Conservation (phyloP, 2,888 invertebrate species). For the Diarsia dahlii region DNA sequence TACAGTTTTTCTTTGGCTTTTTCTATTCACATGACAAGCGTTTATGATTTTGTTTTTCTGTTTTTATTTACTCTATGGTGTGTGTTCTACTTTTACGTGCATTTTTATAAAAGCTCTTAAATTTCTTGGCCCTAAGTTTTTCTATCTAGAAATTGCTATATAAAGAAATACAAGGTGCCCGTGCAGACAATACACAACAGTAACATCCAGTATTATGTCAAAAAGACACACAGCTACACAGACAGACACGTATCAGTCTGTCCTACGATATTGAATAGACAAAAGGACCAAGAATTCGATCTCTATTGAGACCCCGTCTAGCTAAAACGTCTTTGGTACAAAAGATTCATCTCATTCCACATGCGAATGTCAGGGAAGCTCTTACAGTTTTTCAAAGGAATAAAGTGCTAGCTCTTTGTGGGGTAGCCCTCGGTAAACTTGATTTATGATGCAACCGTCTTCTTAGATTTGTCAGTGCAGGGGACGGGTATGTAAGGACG, state of each 20-base stretch:
- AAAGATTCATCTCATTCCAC: constrained; percentile 77
- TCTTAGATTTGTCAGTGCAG: constrained; percentile 74
- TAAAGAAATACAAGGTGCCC: too few species aligned
- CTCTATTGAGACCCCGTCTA: constrained; percentile 69
- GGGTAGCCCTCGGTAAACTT: constrained; percentile 77
- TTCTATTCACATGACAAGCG: too few species aligned
- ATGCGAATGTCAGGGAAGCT: constrained; percentile 77
- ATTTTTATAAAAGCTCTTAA: too few species aligned
- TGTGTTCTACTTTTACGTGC: too few species aligned
- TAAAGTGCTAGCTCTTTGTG: constrained; percentile 75
- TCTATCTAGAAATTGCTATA: too few species aligned
- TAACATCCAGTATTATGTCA: background rate
- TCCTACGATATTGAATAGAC: constrained; percentile 40
- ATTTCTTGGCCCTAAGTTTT: too few species aligned
- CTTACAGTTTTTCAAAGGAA: constrained; percentile 82
- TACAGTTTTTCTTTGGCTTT: too few species aligned
- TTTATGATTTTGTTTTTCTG: too few species aligned
- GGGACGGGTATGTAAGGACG: constrained; percentile 34
- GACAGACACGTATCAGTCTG: constrained; percentile 37
- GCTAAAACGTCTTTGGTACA: constrained; percentile 76
- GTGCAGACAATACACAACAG: background rate
- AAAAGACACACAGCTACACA: constrained; percentile 31
- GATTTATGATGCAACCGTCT: constrained; percentile 82
- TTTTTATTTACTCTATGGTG: too few species aligned
- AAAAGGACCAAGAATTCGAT: constrained; percentile 60